phyloP scores from a whole-genome alignment of 2,797 vertebrate species.

The Catostomus latipinnis region DNA sequence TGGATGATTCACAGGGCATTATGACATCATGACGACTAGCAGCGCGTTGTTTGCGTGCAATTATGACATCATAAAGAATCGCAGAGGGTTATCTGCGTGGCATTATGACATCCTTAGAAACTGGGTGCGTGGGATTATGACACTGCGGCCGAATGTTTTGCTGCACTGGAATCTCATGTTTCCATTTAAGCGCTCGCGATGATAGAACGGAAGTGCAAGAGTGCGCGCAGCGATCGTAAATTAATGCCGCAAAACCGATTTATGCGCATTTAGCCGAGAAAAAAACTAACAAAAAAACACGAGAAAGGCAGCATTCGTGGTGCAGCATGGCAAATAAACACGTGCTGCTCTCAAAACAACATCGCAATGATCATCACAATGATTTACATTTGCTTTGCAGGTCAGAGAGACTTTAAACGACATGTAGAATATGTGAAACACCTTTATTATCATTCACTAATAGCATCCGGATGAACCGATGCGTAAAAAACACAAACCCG shows the following conservation, averaged over 20 bases:
- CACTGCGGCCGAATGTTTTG: slow-evolving; percentile 30
- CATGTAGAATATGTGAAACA: background rate
- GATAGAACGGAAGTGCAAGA: background rate
- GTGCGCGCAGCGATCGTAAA: background rate
- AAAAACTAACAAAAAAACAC: background rate
- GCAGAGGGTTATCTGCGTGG: background rate
- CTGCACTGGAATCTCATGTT: slow-evolving; percentile 22
- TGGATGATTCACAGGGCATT: slow-evolving; percentile 38
- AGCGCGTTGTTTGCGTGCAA: background rate
- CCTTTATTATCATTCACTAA: slow-evolving; percentile 4
- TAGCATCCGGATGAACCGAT: slow-evolving; percentile 6
- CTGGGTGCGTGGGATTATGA: background rate
- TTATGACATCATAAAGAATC: slow-evolving; percentile 12
- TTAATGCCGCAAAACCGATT: background rate
- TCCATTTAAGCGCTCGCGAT: slow-evolving; percentile 21
- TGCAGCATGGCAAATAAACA: slow-evolving; percentile 17
- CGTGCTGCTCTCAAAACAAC: background rate
- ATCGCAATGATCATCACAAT: background rate
- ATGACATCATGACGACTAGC: slow-evolving; percentile 34
- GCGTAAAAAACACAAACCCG: slow-evolving; percentile 1
- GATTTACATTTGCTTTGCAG: background rate
- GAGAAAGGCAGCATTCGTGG: slow-evolving; percentile 23
- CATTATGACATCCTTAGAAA: background rate
- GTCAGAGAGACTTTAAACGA: background rate
- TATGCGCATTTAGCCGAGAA: background rate